Evolutionary conservation across 2,888 invertebrate genomes (phyloP).

Genomic region (Drosophila hamatofila): DNA sequence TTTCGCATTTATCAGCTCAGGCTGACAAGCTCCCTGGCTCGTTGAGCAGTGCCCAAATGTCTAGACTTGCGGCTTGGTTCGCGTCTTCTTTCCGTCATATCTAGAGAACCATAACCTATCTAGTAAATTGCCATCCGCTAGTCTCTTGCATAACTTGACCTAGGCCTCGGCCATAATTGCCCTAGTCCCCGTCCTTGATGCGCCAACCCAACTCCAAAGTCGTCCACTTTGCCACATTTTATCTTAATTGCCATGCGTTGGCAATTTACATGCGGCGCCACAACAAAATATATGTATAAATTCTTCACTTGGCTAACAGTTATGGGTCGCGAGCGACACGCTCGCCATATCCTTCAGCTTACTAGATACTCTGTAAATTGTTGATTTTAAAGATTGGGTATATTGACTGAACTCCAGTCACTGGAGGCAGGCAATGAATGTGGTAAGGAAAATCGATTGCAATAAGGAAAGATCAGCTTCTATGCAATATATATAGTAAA

Average conservation of each 20-base stretch:
- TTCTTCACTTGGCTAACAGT: slow-evolving; percentile 34
- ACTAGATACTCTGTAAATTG: slow-evolving; percentile 7
- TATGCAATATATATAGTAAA: background rate
- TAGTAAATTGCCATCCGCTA: background rate
- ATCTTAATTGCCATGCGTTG: slow-evolving; percentile 69
- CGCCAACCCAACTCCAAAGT: background rate
- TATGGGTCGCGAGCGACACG: background rate
- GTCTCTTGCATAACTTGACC: slow-evolving; percentile 23
- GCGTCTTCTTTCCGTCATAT: slow-evolving; percentile 10
- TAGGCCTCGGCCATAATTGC: slow-evolving; percentile 18
- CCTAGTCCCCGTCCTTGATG: slow-evolving; percentile 22
- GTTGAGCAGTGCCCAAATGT: slow-evolving; percentile 20
- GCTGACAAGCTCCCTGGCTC: background rate
- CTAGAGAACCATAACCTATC: slow-evolving; percentile 9
- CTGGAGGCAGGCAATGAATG: background rate
- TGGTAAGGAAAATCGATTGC: too few relatives aligned
- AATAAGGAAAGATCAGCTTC: background rate
- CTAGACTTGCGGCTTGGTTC: slow-evolving; percentile 26
- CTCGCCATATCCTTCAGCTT: slow-evolving; percentile 13
- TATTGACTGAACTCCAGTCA: background rate
- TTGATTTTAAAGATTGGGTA: background rate
- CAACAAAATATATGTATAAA: slow-evolving; percentile 35
- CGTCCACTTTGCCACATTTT: slow-evolving; percentile 51
- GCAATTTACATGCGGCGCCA: slow-evolving; percentile 56
- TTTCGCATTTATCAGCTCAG: background rate